Conservation (phyloP, 53 echinoderm and acorn worm species). For the Echinarachnius parma region DNA sequence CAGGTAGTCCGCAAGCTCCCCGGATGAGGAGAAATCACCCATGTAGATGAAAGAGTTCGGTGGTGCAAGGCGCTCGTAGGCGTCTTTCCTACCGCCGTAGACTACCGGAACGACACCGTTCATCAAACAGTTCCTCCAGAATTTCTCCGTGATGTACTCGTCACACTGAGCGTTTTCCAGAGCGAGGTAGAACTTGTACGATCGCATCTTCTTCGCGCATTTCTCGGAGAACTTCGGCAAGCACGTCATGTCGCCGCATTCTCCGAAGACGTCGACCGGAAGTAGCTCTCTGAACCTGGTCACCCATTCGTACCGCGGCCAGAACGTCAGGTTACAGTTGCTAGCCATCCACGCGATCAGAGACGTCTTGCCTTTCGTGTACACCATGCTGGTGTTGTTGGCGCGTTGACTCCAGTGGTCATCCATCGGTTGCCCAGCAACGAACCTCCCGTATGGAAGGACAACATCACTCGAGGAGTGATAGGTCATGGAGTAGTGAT, state of each 20-base stretch:
- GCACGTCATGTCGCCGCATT: slow-evolving; percentile 60
- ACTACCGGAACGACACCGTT: slow-evolving; percentile 79
- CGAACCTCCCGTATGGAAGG: slow-evolving; percentile 66
- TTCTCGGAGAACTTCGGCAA: slow-evolving; percentile 51
- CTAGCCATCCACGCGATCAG: slow-evolving; percentile 86
- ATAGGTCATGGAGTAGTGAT: slow-evolving; percentile 70
- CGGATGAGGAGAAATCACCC: slow-evolving; percentile 49
- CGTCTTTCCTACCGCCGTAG: slow-evolving; percentile 66
- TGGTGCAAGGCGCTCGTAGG: slow-evolving; percentile 66
- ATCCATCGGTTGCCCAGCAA: slow-evolving; percentile 52
- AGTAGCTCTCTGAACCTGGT: slow-evolving; percentile 40
- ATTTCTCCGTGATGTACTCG: slow-evolving; percentile 82
- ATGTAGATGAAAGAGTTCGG: slow-evolving; percentile 69
- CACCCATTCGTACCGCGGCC: slow-evolving; percentile 77
- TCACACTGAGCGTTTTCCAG: slow-evolving; percentile 81
- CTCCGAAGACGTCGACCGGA: slow-evolving; percentile 60
- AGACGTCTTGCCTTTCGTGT: slow-evolving; percentile 47
- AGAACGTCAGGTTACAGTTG: slow-evolving; percentile 76
- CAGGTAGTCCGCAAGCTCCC: slow-evolving; percentile 55
- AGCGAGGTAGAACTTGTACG: slow-evolving; percentile 75
- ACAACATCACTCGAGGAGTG: slow-evolving; percentile 59
- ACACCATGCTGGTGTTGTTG: too few species aligned
- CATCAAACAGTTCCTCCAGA: slow-evolving; percentile 68
- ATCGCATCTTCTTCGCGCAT: slow-evolving; percentile 54
- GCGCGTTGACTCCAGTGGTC: too few species aligned